A percentile compares a stretch with the other conserved stretches of the same genome.
phyloP scores from a whole-genome alignment of 2,888 invertebrate genomes.

The Lepidocyrtoides sp. region DNA sequence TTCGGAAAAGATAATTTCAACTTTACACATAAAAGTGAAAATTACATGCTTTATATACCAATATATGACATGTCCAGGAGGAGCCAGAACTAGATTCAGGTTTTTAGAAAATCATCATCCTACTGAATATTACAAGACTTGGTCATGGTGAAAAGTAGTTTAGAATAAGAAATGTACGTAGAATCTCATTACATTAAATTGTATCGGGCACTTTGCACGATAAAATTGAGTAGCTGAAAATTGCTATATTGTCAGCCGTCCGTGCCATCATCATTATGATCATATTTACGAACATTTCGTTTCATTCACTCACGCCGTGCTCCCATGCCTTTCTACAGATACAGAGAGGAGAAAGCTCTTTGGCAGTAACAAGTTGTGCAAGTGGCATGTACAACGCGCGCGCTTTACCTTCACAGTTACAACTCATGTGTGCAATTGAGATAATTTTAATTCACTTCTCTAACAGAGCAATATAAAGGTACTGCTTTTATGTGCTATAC shows the following conservation, averaged over 20 bases:
- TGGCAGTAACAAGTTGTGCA: neutral
- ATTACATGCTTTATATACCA: slow-evolving; percentile 2
- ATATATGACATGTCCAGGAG: neutral
- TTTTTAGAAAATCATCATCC: neutral
- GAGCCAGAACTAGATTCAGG: slow-evolving; percentile 5
- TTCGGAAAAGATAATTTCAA: neutral
- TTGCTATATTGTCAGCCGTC: neutral
- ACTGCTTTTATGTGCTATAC: neutral
- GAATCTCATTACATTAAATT: neutral
- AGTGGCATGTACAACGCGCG: neutral
- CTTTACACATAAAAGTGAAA: neutral
- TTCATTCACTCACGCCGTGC: neutral
- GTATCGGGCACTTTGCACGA: neutral
- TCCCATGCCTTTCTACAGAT: neutral
- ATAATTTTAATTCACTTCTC: slow-evolving; percentile 27
- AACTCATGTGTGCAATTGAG: slow-evolving; percentile 30
- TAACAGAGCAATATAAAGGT: slow-evolving; percentile 22
- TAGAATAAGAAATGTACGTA: neutral
- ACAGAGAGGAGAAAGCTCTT: neutral
- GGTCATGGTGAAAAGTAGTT: neutral
- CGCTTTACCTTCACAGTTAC: neutral
- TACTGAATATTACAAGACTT: neutral
- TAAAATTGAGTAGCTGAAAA: neutral
- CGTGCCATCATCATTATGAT: neutral
- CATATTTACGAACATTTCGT: neutral